Evolutionary conservation across 2,888 invertebrate species (phyloP).

Genomic region (Strigamia transsilvanica): DNA sequence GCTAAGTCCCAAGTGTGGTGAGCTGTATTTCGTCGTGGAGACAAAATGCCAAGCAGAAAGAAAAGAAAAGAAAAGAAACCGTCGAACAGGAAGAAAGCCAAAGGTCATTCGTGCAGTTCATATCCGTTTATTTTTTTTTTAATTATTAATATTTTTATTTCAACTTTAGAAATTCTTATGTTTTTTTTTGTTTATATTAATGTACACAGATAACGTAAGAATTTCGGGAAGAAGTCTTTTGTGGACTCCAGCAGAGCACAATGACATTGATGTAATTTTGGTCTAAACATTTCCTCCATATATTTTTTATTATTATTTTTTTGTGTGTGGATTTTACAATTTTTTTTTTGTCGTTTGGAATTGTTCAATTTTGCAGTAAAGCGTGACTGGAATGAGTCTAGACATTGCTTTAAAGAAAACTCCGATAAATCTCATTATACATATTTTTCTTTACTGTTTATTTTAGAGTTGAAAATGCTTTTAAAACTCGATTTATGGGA

Average conservation of each 20-base stretch:
- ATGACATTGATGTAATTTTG: background rate
- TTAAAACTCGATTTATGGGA: background rate
- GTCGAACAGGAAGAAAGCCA: slow-evolving; percentile 13
- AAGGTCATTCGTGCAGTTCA: slow-evolving; percentile 36
- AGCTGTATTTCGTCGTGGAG: slow-evolving; percentile 16
- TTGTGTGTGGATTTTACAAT: background rate
- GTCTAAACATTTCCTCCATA: background rate
- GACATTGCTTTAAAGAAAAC: background rate
- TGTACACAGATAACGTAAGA: too few relatives aligned
- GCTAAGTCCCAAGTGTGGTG: slow-evolving; percentile 79
- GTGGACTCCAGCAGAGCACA: background rate
- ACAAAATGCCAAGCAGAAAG: background rate
- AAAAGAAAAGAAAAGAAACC: background rate
- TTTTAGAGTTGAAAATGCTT: background rate
- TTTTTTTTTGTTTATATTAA: too few relatives aligned
- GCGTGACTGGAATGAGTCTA: slow-evolving; percentile 17
- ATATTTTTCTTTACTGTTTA: too few relatives aligned
- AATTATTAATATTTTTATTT: background rate
- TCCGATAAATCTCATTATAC: background rate
- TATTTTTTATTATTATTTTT: background rate
- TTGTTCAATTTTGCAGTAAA: background rate
- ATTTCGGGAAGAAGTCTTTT: too few relatives aligned
- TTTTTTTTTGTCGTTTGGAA: background rate
- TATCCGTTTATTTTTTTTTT: background rate
- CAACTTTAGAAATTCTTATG: background rate